These are phyloP conservation scores for Aporophyla lueneburgensis DNA, from an alignment of 2,888 invertebrate species.

Conservation along the genomic window DNA sequence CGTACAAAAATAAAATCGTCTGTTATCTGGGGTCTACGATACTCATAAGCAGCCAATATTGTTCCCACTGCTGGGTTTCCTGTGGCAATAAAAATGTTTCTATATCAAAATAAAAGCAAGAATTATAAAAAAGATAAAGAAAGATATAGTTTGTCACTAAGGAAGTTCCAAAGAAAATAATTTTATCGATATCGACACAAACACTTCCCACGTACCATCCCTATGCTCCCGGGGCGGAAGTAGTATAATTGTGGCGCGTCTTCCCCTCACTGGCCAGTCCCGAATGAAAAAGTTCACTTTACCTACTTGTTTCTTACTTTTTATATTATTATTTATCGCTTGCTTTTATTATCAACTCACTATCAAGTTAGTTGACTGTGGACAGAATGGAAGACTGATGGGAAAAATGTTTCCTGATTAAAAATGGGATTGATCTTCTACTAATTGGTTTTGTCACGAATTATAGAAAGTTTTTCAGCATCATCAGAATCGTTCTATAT, in stretches of 20 bases:
- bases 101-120: too few relatives aligned
- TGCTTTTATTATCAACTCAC: constrained; percentile 5
- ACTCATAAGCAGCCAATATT: too few relatives aligned
- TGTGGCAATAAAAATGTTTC: too few relatives aligned
- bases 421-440: too few relatives aligned
- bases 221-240: constrained; percentile 86
- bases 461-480: too few relatives aligned
- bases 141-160: neutral
- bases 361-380: neutral
- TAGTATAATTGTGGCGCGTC: constrained; percentile 88
- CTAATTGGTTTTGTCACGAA: too few relatives aligned
- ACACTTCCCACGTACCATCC: constrained; percentile 62
- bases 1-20: too few relatives aligned
- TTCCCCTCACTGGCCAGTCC: constrained; percentile 83
- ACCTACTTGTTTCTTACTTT: constrained; percentile 63
- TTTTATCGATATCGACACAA: constrained; percentile 68
- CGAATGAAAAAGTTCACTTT: constrained; percentile 71
- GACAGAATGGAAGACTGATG: neutral
- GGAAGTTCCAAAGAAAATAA: neutral
- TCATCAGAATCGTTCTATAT: too few relatives aligned
- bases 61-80: too few relatives aligned
- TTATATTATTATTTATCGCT: constrained; percentile 69
- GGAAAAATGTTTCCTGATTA: too few relatives aligned
- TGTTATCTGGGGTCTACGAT: too few relatives aligned
- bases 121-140: too few relatives aligned